Base-by-base conservation (phyloP, 1,140 invertebrate species). In the Bombus superbus region DNA sequence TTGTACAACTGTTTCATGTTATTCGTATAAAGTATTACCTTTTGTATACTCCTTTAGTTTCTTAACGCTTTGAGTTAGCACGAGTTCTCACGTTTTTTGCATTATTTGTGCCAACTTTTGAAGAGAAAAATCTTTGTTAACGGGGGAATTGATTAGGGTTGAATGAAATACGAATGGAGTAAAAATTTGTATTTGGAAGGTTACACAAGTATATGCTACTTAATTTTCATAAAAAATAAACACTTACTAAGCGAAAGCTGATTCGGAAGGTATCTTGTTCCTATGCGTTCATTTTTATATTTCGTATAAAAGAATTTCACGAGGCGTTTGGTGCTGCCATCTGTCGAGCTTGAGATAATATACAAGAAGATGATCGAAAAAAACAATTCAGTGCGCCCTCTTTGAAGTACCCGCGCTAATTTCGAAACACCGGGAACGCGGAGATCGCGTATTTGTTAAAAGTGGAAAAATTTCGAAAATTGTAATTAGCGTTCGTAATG, bases 1-100 rank as follows among this genome's bases (percentile, higher is more conserved):
- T 68, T 53, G 72, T 86, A 76, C 40, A 72, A 68, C 28, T 76
- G 35, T 75, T 80, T 64, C 28, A 80, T 3, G n/a, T 72, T 73
- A 72, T 53, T 84, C 13, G n/a, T 42, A 22, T 11, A 18, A 62
- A 47, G 8, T 25, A 74, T 47, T n/a, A n/a, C 53, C n/a, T 38
- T 81, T 62, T 42, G 1, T 35, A 11, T 18, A 28, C 13, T 32
- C 13, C 22, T 32, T 11, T 6, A 25, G 22, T 1, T 35, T 0
- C 40, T 25, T 13, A 71, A 71, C 3, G 25, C 13, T 28, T n/a
- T 18, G 0, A 42, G 15, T 22, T 69, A 13, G 0, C 3, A 0
- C 13, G 3, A 25, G 18, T 38, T 66, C 1, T 1, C 3, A 42
- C 42, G 1, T 42, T n/a, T n/a, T 62, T 47, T 10, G 1, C 6